Evolutionary conservation across 2,888 invertebrate species (phyloP).

Genomic region (Mactromeris polynyma): DNA sequence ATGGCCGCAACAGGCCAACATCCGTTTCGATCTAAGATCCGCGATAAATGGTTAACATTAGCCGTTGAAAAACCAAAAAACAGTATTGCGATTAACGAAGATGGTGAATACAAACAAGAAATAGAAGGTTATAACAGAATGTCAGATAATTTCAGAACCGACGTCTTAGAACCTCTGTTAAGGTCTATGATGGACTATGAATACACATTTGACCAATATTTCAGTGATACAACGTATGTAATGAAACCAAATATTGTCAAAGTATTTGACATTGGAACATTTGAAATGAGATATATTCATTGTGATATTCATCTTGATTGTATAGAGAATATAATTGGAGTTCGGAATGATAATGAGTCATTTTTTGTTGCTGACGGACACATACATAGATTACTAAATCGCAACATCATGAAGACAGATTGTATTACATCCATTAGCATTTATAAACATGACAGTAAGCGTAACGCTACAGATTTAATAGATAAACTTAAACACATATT

Average conservation of each 20-base stretch:
- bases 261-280: background rate
- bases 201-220: slow-evolving; percentile 19
- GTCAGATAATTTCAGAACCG: background rate
- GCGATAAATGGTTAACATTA: slow-evolving; percentile 13
- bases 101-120: slow-evolving; percentile 13
- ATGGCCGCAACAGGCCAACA: slow-evolving; percentile 11
- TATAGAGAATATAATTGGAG: background rate
- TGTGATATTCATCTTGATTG: background rate
- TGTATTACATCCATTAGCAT: background rate
- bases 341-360: background rate
- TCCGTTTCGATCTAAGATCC: background rate
- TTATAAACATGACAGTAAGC: background rate
- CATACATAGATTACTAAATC: background rate
- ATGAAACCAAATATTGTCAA: background rate
- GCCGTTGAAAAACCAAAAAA: slow-evolving; percentile 5
- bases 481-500: background rate
- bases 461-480: background rate
- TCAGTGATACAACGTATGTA: background rate
- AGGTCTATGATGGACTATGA: background rate
- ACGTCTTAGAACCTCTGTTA: background rate
- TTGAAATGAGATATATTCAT: background rate
- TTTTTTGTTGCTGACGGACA: background rate
- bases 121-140: slow-evolving; percentile 10
- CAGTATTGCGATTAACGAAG: slow-evolving; percentile 10
- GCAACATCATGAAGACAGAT: background rate